phyloP scores from a whole-genome alignment of 2,113 vertebrate species.

The Myrmophylax atrothorax region DNA sequence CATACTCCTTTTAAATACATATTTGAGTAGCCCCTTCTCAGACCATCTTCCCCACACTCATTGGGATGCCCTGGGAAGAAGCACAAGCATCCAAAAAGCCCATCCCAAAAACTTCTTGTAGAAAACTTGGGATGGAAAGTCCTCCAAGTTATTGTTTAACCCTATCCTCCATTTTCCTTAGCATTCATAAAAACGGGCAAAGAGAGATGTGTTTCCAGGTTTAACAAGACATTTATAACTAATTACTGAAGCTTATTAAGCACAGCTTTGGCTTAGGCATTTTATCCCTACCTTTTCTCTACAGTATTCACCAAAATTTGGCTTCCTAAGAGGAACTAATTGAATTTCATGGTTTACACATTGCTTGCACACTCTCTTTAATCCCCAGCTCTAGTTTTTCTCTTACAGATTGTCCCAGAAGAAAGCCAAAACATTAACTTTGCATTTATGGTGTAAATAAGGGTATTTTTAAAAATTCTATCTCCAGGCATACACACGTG shows the following conservation, averaged over 20 bases:
- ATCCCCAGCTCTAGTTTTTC: constrained; percentile 62
- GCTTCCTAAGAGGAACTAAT: constrained; percentile 74
- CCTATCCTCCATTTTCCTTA: background rate
- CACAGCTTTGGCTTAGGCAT: constrained; percentile 64
- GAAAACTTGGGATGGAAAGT: background rate
- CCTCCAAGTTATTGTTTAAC: constrained; percentile 25
- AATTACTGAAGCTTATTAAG: constrained; percentile 73
- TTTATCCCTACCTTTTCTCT: constrained; percentile 72
- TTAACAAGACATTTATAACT: constrained; percentile 67
- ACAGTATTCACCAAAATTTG: constrained; percentile 75
- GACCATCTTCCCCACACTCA: background rate
- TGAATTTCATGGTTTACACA: constrained; percentile 74
- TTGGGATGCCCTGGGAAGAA: background rate
- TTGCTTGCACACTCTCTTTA: constrained; percentile 68
- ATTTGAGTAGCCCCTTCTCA: background rate
- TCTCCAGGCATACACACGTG: constrained; percentile 18
- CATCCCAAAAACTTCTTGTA: background rate
- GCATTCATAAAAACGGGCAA: background rate
- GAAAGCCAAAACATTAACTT: constrained; percentile 71
- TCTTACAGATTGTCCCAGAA: constrained; percentile 59
- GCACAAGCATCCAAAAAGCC: background rate
- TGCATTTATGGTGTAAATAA: constrained; percentile 48
- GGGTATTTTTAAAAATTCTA: constrained; percentile 41
- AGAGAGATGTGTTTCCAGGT: constrained; percentile 27
- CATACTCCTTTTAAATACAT: background rate